Percentiles rank a stretch among this genome's conserved stretches.
Conservation (phyloP, 2,797 vertebrate genomes). For the Acipenser ruthenus region DNA sequence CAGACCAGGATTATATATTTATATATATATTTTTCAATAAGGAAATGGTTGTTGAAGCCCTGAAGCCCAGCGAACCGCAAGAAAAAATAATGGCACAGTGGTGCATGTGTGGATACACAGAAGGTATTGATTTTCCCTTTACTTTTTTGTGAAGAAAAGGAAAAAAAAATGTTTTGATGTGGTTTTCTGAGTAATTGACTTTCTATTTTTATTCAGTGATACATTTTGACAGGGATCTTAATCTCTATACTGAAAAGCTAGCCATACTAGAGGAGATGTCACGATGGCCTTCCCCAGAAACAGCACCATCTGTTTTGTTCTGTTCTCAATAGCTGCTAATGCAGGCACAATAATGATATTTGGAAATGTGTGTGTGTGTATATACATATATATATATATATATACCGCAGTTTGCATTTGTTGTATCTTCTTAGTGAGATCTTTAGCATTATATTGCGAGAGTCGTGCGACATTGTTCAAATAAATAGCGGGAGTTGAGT, state of each 20-base stretch:
- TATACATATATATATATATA: no score
- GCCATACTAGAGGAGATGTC: no score
- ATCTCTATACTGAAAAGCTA: not conserved
- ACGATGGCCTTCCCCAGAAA: not conserved
- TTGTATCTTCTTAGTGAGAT: no score
- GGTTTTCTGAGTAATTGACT: constrained; percentile 5
- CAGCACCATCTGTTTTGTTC: not conserved
- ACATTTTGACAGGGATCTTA: not conserved
- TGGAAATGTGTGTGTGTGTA: no score
- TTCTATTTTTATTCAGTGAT: not conserved
- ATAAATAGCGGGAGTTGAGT: no score
- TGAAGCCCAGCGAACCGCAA: not conserved
- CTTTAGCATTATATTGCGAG: no score
- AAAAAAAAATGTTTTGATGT: constrained; percentile 3
- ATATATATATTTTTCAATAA: not conserved
- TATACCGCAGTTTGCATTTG: no score
- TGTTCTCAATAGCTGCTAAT: not conserved
- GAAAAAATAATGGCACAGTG: constrained; percentile 1
- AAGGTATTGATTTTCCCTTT: constrained; percentile 7
- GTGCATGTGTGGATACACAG: constrained; percentile 8
- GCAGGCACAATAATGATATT: not conserved
- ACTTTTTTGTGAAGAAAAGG: not conserved
- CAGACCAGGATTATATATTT: not conserved
- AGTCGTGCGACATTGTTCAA: no score
- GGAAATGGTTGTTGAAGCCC: constrained; percentile 1